Evolutionary conservation across 2,113 vertebrate genomes (phyloP).

Genomic region (Gambusia holbrooki): DNA sequence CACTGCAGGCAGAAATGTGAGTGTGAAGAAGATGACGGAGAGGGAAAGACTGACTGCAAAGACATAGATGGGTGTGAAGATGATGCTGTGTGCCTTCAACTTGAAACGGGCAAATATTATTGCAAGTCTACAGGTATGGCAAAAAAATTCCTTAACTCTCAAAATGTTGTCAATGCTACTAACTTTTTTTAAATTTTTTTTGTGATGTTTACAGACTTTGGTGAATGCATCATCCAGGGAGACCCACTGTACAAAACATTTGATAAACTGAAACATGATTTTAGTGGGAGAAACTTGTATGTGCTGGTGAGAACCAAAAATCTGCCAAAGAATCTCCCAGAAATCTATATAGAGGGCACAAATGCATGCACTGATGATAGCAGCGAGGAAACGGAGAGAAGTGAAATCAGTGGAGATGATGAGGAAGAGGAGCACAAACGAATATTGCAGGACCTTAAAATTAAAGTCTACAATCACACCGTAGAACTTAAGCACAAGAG

Average conservation of each 20-base stretch:
- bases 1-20: conserved; percentile 79
- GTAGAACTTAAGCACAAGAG: conserved; percentile 76
- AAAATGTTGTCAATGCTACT: background rate
- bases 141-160: background rate
- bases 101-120: conserved; percentile 69
- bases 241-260: conserved; percentile 83
- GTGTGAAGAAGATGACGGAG: conserved; percentile 67
- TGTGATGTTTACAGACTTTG: conserved; percentile 71
- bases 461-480: conserved; percentile 83
- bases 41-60: conserved; percentile 65
- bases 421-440: conserved; percentile 18
- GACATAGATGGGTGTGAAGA: conserved; percentile 68
- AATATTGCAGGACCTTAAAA: conserved; percentile 73
- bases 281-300: conserved; percentile 79
- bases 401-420: conserved; percentile 10
- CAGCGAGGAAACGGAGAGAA: conserved; percentile 15
- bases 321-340: conserved; percentile 73
- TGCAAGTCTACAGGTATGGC: conserved; percentile 77
- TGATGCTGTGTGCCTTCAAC: conserved; percentile 72
- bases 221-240: conserved; percentile 73
- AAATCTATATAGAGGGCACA: conserved; percentile 78
- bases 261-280: conserved; percentile 79
- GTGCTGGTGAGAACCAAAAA: conserved; percentile 76
- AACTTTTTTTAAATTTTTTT: background rate
- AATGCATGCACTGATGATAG: conserved; percentile 49